A percentile compares a stretch with the other conserved stretches of the same genome.
Evolutionary conservation across 2,797 vertebrate genomes (phyloP).

Genomic region (Serranus cabrilla): DNA sequence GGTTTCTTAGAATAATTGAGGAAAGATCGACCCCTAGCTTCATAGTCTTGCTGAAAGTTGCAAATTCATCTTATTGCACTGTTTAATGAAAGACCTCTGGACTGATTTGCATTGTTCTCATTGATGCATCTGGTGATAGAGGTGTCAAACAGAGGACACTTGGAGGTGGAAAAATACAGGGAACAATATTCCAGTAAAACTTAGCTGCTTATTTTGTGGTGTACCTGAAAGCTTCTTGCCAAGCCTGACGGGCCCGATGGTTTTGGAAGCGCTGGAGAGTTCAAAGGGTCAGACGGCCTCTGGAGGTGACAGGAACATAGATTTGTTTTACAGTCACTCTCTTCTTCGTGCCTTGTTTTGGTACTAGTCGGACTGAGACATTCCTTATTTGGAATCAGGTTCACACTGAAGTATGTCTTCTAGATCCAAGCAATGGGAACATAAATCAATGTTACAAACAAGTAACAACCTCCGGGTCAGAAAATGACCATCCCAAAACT

Average conservation of each 20-base stretch:
- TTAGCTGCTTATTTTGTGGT: constrained; percentile 18
- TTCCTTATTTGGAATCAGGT: too few relatives aligned
- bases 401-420: too few relatives aligned
- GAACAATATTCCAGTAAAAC: neutral
- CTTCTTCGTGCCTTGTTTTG: too few relatives aligned
- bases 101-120: neutral
- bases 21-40: neutral
- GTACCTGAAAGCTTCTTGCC: neutral
- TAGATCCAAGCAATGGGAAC: too few relatives aligned
- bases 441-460: too few relatives aligned
- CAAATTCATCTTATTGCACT: neutral
- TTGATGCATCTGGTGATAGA: neutral
- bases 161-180: neutral
- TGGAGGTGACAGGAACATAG: neutral
- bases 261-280: constrained; percentile 3
- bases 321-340: neutral
- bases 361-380: too few relatives aligned
- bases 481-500: too few relatives aligned
- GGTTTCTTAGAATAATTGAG: neutral
- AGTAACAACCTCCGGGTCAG: too few relatives aligned
- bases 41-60: neutral
- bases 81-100: neutral
- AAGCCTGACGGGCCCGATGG: constrained; percentile 9
- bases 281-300: constrained; percentile 9
- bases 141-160: constrained; percentile 7